phyloP scores from a whole-genome alignment of 2,113 vertebrate species.

The Bubalus kerabau region DNA sequence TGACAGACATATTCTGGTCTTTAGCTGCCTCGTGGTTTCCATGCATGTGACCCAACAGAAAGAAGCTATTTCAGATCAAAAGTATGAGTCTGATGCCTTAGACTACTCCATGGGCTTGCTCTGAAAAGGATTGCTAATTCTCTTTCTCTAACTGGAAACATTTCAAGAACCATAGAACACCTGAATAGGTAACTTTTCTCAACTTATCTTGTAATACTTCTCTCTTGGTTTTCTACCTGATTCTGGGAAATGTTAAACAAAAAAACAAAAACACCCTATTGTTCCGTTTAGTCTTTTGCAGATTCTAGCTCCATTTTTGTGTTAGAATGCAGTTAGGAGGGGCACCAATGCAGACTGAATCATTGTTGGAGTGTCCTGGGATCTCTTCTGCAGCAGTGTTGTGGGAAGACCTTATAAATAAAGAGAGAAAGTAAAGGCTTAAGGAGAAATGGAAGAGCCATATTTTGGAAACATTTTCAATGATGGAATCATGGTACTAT shows the following conservation, averaged over 20 bases:
- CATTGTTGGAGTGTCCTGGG: too few species aligned
- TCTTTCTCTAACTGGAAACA: background rate
- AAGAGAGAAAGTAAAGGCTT: background rate
- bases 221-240: background rate
- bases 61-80: background rate
- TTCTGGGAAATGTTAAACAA: background rate
- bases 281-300: rapidly evolving
- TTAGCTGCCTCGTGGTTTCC: too few species aligned
- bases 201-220: rapidly evolving
- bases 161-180: background rate
- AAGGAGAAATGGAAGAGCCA: background rate
- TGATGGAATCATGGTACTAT: background rate
- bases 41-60: background rate
- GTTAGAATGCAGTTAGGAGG: background rate
- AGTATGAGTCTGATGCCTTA: rapidly evolving
- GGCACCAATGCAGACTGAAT: rapidly evolving
- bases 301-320: background rate
- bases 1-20: background rate
- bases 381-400: background rate
- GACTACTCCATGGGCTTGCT: background rate
- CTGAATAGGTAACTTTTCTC: too few species aligned
- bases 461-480: background rate
- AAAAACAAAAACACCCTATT: background rate
- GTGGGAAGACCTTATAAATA: background rate
- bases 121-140: too few species aligned